Conservation (phyloP, 92 coral and sea anemone species). For the Palythoa heliodiscus region DNA sequence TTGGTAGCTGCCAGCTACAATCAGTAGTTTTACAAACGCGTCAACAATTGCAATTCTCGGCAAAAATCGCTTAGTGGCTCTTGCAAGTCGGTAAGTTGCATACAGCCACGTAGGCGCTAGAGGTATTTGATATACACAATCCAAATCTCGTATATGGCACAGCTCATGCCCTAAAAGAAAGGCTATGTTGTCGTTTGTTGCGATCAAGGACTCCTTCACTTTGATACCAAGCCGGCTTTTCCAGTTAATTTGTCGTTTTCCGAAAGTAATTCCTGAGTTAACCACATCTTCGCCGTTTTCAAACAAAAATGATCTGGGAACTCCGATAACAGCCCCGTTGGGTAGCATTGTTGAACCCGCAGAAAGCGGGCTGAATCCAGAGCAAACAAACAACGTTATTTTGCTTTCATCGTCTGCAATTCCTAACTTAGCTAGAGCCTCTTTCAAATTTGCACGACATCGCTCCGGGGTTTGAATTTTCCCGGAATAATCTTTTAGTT, state of each 20-base stretch:
- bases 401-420: slow-evolving; percentile 59
- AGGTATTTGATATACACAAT: slow-evolving; percentile 64
- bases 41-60: slow-evolving; percentile 59
- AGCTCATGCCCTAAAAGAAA: slow-evolving; percentile 92
- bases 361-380: slow-evolving; percentile 79
- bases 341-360: slow-evolving; percentile 97
- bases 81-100: slow-evolving; percentile 73
- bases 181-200: slow-evolving; percentile 78
- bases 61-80: slow-evolving; percentile 55
- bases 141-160: slow-evolving; percentile 71
- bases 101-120: slow-evolving; percentile 86
- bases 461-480: slow-evolving; percentile 67
- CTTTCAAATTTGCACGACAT: slow-evolving; percentile 61
- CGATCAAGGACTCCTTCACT: slow-evolving; percentile 71
- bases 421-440: slow-evolving; percentile 66
- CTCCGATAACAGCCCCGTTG: slow-evolving; percentile 90
- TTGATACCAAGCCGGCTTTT: slow-evolving; percentile 71
- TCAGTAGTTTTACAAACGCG: slow-evolving; percentile 56
- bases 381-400: slow-evolving; percentile 78
- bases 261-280: slow-evolving; percentile 68
- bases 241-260: slow-evolving; percentile 63
- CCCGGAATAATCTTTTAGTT: slow-evolving; percentile 56
- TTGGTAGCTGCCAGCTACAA: slow-evolving; percentile 71
- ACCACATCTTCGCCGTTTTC: slow-evolving; percentile 72
- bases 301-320: slow-evolving; percentile 81